phyloP scores from a whole-genome alignment of 2,888 invertebrate genomes.

The Melolontha melolontha region DNA sequence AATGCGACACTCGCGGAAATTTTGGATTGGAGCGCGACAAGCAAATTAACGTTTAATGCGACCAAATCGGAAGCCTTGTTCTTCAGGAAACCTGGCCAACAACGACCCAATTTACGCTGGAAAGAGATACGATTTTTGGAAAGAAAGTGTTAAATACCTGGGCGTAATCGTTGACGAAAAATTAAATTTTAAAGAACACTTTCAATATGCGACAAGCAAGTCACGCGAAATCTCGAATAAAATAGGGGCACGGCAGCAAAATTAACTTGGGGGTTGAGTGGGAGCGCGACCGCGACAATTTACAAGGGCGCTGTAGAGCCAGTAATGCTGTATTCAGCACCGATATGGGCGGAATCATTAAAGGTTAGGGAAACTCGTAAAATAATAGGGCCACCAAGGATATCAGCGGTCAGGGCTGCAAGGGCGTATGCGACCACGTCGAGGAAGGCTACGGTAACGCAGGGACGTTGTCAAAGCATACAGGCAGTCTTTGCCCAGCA shows the following conservation, averaged over 20 bases:
- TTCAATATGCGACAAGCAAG: not conserved
- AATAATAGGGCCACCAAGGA: not conserved
- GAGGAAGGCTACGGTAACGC: not conserved
- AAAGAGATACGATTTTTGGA: conserved; percentile 13
- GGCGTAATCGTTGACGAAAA: conserved; percentile 36
- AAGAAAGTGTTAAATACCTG: conserved; percentile 32
- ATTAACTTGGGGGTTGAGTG: conserved; percentile 30
- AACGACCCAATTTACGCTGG: conserved; percentile 39
- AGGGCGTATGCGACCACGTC: not conserved
- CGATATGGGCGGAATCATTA: conserved; percentile 26
- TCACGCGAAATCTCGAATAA: conserved; percentile 15
- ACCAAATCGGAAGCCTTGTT: conserved; percentile 40
- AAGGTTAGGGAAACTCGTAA: conserved; percentile 16
- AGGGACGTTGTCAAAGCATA: not conserved
- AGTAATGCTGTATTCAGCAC: conserved; percentile 31
- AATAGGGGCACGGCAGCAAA: conserved; percentile 31
- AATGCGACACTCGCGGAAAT: not conserved
- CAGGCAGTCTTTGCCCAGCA: too few species aligned
- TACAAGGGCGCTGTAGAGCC: conserved; percentile 41
- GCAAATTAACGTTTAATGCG: conserved; percentile 37
- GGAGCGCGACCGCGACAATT: conserved; percentile 16
- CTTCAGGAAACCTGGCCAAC: conserved; percentile 35
- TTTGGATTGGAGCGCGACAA: not conserved
- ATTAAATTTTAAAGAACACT: conserved; percentile 26
- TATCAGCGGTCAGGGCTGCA: not conserved